Evolutionary conservation across 2,888 invertebrate species (phyloP), one percentile per base, ranked within the genome.

Genomic region (Hololepta plana): DNA sequence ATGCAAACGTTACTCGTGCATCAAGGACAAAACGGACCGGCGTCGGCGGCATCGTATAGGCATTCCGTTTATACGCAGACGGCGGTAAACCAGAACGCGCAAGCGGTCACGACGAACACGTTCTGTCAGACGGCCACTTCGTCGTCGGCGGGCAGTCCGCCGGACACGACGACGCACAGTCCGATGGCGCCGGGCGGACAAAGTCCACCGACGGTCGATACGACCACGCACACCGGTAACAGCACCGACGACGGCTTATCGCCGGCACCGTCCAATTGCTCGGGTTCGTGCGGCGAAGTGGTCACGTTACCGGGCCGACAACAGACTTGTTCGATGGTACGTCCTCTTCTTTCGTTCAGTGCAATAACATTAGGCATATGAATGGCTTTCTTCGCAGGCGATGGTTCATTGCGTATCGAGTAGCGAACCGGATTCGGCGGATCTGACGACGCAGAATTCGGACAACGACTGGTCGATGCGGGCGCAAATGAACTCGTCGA

Each of bases 351-450:
- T 13, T 27, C 23, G 20, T 23, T 12, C 13, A 5, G 10, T 17
- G 4, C 17, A 6, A 7, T 6, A 6, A 17, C 7, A 17, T 17
- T 17, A 7, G 6, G 7, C 8, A 17, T 17, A 7, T 17, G n/a
- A 17, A 17, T 17, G 6, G 6, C 17, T 9, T 32, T 28, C 30
- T 35, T 46, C 48, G 23, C 57, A 72, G 72, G 72, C 74, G 4
- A 72, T 82, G 82, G 84, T 84, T 14, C 84, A 84, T 48, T 84
- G 81, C 48, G 76, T 84, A 34, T 82, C 84, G 15, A 82, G 82
- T 46, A 82, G 82, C 40, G 82, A 82, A 46, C 80, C 74, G 15
- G 81, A 81, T 44, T 64, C 67, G 2, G 65, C 64, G 4, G 67
- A 68, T 28, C 31, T 51, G 22, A 41, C 31, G 32, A 34, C 35